A percentile compares a stretch with the other conserved stretches of the same genome.
Evolutionary conservation across 2,888 invertebrate genomes (phyloP).

Genomic region (Autographa gamma): DNA sequence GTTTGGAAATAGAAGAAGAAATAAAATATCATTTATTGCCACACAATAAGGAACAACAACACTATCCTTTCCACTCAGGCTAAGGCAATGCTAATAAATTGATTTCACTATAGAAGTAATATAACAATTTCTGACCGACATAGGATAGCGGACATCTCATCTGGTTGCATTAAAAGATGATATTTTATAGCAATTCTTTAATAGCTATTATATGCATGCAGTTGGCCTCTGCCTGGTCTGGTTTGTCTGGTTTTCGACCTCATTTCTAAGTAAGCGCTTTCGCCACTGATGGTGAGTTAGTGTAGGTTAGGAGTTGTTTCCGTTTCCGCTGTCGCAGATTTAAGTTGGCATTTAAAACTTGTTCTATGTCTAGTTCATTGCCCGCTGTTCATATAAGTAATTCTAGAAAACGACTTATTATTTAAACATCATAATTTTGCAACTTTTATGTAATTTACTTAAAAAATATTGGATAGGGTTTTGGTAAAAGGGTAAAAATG

Average conservation of each 20-base stretch:
- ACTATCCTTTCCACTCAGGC: no score
- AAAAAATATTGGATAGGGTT: no score
- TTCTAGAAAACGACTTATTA: background rate
- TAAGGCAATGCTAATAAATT: no score
- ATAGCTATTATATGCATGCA: background rate
- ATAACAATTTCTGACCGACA: background rate
- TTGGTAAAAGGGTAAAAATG: no score
- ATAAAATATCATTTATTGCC: no score
- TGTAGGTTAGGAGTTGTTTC: slow-evolving; percentile 1
- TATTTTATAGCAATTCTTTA: background rate
- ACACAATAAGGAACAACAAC: no score
- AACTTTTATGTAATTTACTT: no score
- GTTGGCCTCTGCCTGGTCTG: background rate
- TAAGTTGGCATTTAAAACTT: background rate
- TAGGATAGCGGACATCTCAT: background rate
- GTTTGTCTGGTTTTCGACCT: background rate
- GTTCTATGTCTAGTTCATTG: background rate
- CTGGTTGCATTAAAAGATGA: background rate
- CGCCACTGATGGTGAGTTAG: background rate
- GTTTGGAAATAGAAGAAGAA: no score
- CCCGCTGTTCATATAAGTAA: background rate
- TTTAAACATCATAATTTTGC: background rate
- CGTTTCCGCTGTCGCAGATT: background rate
- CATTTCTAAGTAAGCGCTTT: background rate
- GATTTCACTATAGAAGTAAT: background rate